Percentiles rank a stretch among this genome's conserved stretches.
Evolutionary conservation across 2,888 invertebrate species (phyloP).

Genomic region (Cataglyphis rosenhaueri): DNA sequence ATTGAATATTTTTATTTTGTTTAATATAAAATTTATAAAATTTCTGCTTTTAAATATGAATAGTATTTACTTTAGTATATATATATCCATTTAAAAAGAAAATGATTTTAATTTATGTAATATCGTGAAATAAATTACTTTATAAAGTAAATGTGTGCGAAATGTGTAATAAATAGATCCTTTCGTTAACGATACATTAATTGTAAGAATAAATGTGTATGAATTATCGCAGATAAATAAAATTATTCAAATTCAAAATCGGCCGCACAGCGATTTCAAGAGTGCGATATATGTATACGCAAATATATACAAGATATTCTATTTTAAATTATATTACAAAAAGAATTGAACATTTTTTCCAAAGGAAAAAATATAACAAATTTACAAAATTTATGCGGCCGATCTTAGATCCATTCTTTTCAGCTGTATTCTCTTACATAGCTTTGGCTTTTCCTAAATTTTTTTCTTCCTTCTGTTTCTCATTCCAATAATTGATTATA

Average conservation of each 20-base stretch:
- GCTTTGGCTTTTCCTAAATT: neutral
- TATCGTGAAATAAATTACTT: conserved; percentile 10
- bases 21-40: neutral
- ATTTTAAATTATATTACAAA: neutral
- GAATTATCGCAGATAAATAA: neutral
- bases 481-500: neutral
- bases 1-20: neutral
- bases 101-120: neutral
- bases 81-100: neutral
- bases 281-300: too few species aligned
- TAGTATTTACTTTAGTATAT: neutral
- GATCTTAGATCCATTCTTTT: conserved; percentile 12
- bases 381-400: neutral
- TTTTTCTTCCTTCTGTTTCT: neutral
- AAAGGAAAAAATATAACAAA: neutral
- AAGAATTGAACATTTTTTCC: neutral
- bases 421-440: neutral
- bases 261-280: neutral
- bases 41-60: conserved; percentile 67
- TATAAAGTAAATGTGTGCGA: conserved; percentile 21
- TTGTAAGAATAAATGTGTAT: neutral
- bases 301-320: too few species aligned
- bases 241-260: neutral
- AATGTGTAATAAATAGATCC: neutral
- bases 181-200: neutral